phyloP scores from a whole-genome alignment of 2,113 vertebrate species.

The Gymnorhina tibicen region DNA sequence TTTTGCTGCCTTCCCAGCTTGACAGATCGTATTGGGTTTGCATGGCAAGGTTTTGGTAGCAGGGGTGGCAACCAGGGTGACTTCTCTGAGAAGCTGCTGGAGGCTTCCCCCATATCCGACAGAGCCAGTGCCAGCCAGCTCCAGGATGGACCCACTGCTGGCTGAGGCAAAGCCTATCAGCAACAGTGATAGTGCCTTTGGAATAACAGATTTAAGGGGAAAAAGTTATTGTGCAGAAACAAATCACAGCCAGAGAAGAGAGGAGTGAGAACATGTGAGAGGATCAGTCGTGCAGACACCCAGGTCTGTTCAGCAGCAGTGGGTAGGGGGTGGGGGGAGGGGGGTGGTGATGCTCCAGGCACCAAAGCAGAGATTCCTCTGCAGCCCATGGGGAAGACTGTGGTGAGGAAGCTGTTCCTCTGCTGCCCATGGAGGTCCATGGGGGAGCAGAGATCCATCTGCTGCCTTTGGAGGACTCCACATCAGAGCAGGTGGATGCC shows the following conservation, averaged over 20 bases:
- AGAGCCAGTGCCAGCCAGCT: background rate
- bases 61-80: background rate
- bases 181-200: rapidly evolving
- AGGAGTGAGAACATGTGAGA: background rate
- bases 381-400: no score
- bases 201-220: background rate
- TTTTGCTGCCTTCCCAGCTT: background rate
- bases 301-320: background rate
- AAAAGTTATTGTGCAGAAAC: background rate
- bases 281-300: background rate
- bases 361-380: background rate
- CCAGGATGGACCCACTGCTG: background rate
- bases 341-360: no score
- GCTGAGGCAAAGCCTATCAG: background rate
- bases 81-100: background rate
- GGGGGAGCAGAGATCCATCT: background rate
- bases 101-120: rapidly evolving
- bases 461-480: background rate
- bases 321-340: no score
- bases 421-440: background rate
- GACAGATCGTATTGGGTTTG: background rate
- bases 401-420: background rate
- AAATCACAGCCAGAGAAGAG: background rate
- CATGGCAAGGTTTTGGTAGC: background rate
- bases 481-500: background rate